phyloP scores from a whole-genome alignment of 2,113 vertebrate genomes.

The Hippocampus guttulatus region DNA sequence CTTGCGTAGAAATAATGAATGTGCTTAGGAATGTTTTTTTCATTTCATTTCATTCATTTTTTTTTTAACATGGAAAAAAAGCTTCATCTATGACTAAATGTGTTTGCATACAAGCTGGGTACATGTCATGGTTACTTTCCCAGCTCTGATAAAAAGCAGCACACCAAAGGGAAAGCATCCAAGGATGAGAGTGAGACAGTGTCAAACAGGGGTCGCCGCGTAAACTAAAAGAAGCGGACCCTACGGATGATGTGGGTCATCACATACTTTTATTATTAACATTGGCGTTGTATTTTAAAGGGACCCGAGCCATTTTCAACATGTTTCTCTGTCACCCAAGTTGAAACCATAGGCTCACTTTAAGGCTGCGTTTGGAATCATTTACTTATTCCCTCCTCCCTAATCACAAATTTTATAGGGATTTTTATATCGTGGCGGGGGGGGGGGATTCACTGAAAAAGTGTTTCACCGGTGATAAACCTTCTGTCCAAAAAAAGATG shows the following conservation, averaged over 20 bases:
- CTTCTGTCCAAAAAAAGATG: no score
- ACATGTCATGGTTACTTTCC: not conserved
- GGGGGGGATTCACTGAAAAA: no score
- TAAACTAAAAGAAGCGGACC: conserved; percentile 13
- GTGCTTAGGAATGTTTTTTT: no score
- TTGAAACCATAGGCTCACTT: conserved; percentile 3
- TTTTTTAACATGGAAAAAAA: no score
- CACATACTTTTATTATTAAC: conserved; percentile 43
- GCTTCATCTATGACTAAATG: not conserved
- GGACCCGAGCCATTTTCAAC: conserved; percentile 66
- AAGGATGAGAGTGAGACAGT: conserved; percentile 9
- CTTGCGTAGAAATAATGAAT: no score
- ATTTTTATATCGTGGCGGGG: no score
- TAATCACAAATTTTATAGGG: not conserved
- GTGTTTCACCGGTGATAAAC: no score
- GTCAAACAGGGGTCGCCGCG: conserved; percentile 16
- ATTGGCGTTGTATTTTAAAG: conserved; percentile 51
- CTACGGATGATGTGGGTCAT: conserved; percentile 35
- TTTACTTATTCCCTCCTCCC: not conserved
- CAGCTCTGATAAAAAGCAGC: conserved; percentile 1
- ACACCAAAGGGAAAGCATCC: not conserved
- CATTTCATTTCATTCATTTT: no score
- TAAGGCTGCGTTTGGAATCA: not conserved
- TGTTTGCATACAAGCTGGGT: not conserved
- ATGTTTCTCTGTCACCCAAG: not conserved